A percentile compares a stretch with the other conserved stretches of the same genome.
Evolutionary conservation across 1,140 invertebrate species (phyloP).

Genomic region (Saccostrea glomerata): DNA sequence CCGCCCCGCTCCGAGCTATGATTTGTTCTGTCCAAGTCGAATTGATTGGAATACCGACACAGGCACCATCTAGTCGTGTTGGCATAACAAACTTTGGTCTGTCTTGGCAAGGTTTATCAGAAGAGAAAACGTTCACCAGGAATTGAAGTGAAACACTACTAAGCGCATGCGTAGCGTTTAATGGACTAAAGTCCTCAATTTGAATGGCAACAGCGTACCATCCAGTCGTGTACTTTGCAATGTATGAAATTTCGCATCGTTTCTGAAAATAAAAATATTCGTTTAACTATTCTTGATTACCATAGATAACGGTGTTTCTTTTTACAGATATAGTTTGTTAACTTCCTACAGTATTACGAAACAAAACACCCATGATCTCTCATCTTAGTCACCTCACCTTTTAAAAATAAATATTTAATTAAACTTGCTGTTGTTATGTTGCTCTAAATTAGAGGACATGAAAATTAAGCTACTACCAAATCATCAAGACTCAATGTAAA

Average conservation of each 20-base stretch:
- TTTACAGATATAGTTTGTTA: too few relatives aligned
- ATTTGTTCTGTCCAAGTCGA: background rate
- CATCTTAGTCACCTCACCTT: too few relatives aligned
- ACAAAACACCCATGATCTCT: too few relatives aligned
- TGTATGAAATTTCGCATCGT: background rate
- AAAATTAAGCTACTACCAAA: too few relatives aligned
- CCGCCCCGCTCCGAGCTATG: background rate
- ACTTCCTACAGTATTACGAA: too few relatives aligned
- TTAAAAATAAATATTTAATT: too few relatives aligned
- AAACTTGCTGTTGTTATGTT: too few relatives aligned
- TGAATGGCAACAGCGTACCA: slow-evolving; percentile 40
- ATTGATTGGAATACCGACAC: slow-evolving; percentile 38
- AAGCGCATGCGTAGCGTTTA: background rate
- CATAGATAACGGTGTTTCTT: too few relatives aligned
- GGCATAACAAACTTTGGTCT: slow-evolving; percentile 39
- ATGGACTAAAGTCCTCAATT: slow-evolving; percentile 35
- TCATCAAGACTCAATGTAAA: too few relatives aligned
- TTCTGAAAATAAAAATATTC: background rate
- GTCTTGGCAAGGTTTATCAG: background rate
- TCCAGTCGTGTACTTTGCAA: background rate
- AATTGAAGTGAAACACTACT: slow-evolving; percentile 48
- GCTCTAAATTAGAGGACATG: too few relatives aligned
- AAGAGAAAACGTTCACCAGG: slow-evolving; percentile 30
- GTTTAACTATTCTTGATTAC: too few relatives aligned
- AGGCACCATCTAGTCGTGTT: slow-evolving; percentile 27